These are phyloP conservation scores for Tupaia tana DNA, from an alignment of 2,113 vertebrate species.

Conservation along the genomic window DNA sequence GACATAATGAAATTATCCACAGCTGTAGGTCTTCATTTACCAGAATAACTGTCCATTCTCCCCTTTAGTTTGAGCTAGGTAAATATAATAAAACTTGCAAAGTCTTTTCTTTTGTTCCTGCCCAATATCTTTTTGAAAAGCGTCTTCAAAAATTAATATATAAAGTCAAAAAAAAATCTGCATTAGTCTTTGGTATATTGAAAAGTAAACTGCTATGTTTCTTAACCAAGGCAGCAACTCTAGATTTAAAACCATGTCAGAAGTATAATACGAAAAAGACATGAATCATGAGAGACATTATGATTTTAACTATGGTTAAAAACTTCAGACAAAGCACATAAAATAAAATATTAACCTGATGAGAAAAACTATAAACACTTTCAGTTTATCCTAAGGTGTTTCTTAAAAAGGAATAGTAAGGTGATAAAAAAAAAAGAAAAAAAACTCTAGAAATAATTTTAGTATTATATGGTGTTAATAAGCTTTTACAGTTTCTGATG, in stretches of 20 bases:
- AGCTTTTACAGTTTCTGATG: slow-evolving; percentile 18
- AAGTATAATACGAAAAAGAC: neutral
- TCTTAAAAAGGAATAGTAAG: slow-evolving; percentile 31
- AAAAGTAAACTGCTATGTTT: neutral
- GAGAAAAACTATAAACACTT: slow-evolving; percentile 34
- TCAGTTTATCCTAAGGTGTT: neutral
- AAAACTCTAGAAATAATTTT: slow-evolving; percentile 24
- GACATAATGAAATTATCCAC: neutral
- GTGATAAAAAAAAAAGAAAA: neutral
- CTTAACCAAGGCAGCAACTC: neutral
- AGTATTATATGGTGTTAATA: neutral
- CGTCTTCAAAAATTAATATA: neutral
- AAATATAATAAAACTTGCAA: neutral
- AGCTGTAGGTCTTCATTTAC: neutral
- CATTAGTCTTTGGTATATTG: neutral
- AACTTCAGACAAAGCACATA: neutral
- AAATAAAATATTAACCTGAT: slow-evolving; percentile 52
- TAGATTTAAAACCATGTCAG: slow-evolving; percentile 23
- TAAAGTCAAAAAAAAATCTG: neutral
- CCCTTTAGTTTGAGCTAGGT: neutral
- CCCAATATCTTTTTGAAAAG: neutral
- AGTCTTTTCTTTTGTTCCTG: slow-evolving; percentile 8
- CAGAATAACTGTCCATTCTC: neutral
- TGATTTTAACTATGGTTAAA: slow-evolving; percentile 39
- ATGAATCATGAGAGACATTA: neutral